These are phyloP conservation scores for Anastatus disparis DNA, from an alignment of 1,140 invertebrate species.

Conservation along the genomic window DNA sequence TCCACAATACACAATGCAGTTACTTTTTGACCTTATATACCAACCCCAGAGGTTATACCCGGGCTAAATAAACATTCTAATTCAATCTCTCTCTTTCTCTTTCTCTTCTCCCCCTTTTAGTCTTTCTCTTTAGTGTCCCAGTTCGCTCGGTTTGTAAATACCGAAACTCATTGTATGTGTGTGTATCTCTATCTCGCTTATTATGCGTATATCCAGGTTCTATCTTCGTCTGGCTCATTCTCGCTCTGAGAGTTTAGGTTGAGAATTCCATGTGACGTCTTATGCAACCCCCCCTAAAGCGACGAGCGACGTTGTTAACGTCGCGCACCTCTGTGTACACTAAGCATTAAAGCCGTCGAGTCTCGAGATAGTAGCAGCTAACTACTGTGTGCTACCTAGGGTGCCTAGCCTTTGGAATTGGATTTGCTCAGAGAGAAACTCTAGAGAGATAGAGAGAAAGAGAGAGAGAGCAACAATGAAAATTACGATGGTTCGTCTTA, in stretches of 20 bases:
- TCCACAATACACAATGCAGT: no score
- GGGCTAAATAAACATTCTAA: slow-evolving; percentile 16
- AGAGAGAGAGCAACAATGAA: slow-evolving; percentile 9
- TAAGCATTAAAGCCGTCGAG: slow-evolving; percentile 19
- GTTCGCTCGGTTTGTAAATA: not conserved
- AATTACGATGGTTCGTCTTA: slow-evolving; percentile 44
- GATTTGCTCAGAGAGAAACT: no score
- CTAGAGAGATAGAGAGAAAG: no score
- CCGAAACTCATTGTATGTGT: not conserved
- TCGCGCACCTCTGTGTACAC: slow-evolving; percentile 21
- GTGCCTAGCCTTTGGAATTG: slow-evolving; percentile 34
- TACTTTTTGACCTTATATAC: slow-evolving; percentile 2
- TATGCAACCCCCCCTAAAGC: slow-evolving; percentile 12
- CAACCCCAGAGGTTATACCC: not conserved
- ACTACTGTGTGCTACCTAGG: slow-evolving; percentile 10
- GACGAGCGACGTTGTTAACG: slow-evolving; percentile 26
- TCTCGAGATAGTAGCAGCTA: slow-evolving; percentile 27
- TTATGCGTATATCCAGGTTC: no score
- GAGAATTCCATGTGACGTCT: slow-evolving; percentile 18
- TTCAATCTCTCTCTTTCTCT: not conserved
- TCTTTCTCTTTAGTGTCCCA: not conserved
- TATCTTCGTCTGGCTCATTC: slow-evolving; percentile 9
- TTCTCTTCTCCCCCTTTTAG: no score
- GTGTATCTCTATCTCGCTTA: not conserved
- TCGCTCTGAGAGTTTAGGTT: no score